A percentile compares a stretch with the other conserved stretches of the same genome.
These are phyloP conservation scores for Menidia menidia DNA, from an alignment of 2,797 vertebrate species.

Conservation along the genomic window DNA sequence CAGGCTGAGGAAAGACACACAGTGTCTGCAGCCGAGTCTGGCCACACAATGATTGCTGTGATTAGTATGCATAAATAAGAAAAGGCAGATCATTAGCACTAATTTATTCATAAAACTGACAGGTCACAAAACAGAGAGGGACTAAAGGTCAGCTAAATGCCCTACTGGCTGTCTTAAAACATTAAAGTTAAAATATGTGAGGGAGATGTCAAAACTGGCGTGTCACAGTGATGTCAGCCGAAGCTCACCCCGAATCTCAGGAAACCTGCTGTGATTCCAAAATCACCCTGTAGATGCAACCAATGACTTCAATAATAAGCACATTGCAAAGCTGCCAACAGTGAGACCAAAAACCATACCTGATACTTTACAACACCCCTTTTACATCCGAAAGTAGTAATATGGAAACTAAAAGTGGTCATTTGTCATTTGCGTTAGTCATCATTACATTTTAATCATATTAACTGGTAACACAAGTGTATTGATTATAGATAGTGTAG, in stretches of 20 bases:
- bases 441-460: constrained; percentile 26
- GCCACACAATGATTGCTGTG: constrained; percentile 66
- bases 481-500: constrained; percentile 21
- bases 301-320: constrained; percentile 3
- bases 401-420: neutral
- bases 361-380: neutral
- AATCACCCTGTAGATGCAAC: constrained; percentile 8
- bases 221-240: constrained; percentile 53
- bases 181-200: constrained; percentile 76
- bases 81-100: constrained; percentile 78
- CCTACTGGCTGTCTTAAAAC: constrained; percentile 73
- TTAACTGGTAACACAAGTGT: constrained; percentile 28
- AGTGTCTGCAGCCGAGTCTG: constrained; percentile 59
- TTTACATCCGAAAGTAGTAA: neutral
- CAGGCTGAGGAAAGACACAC: constrained; percentile 71
- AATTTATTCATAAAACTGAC: constrained; percentile 85
- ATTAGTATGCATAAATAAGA: constrained; percentile 82
- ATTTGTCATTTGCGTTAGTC: constrained; percentile 8
- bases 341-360: constrained; percentile 4
- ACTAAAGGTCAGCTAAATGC: constrained; percentile 71
- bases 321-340: neutral
- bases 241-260: constrained; percentile 17
- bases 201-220: constrained; percentile 55
- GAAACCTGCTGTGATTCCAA: constrained; percentile 12
- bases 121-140: constrained; percentile 74